Evolutionary conservation across 92 coral and sea anemone species (phyloP), one percentile per base, ranked within the genome.

Genomic region (Zoanthus sansibaricus): DNA sequence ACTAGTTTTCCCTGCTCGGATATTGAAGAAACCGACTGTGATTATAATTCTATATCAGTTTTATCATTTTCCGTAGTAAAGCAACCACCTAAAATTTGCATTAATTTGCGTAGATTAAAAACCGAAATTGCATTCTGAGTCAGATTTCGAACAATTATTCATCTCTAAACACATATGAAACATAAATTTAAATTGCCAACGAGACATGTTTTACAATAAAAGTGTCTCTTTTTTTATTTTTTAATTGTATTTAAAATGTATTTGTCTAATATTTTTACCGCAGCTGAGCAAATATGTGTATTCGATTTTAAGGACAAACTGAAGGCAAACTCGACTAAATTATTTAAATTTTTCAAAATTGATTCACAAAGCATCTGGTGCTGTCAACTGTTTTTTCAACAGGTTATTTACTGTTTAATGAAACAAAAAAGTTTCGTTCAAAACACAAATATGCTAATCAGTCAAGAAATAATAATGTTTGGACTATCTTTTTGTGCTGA

Each of bases 101-200:
- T 74, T 74, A 47, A 47, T 74, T 74, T 74, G 37, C 78, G 59
- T 47, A n/a, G 32, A 74, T 74, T 74, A 15, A 47, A 20, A 45
- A 18, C 32, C 18, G 55, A 47, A 46, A 74, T 32, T 74, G 16
- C 46, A 72, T 17, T 45, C 8, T 72, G 0, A 6, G n/a, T 31
- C 54, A 37, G 33, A 44, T 37, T 74, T 25, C 78, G 3, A 46
- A 7, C 25, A 13, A 25, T 7, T 25, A 9, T 45, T 74, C 45
- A 21, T 17, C 13, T 45, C 32, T 20, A 16, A 30, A 12, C 4
- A 16, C 18, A 20, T 17, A 48, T 7, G 16, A 74, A 25, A 44
- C 4, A 74, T 15, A 9, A 16, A 17, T 48, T 74, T 16, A 62
- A 62, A 10, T 62, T 5, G 25, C 42, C 42, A 37, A 16, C 6